Percentiles rank a stretch among this genome's conserved stretches.
These are phyloP conservation scores for Tetragonula carbonaria DNA, from an alignment of 2,888 invertebrate genomes.

Conservation along the genomic window DNA sequence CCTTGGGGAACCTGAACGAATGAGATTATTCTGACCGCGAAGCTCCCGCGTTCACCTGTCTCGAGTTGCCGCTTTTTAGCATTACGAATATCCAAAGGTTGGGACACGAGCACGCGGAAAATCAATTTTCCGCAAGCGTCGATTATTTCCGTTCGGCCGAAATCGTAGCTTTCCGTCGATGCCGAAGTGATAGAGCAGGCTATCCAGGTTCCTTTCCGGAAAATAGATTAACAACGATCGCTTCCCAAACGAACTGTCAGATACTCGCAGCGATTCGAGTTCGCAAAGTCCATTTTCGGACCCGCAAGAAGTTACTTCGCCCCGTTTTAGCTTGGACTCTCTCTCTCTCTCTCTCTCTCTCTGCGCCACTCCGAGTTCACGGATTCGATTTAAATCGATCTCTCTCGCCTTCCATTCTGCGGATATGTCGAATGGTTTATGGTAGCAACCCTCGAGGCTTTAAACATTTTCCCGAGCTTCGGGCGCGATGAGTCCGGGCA, in stretches of 20 bases:
- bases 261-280: slow-evolving; percentile 44
- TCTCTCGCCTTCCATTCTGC: not conserved
- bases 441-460: not conserved
- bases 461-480: slow-evolving; percentile 14
- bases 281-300: slow-evolving; percentile 40
- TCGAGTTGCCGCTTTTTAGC: slow-evolving; percentile 10
- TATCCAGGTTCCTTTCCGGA: not conserved
- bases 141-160: not conserved
- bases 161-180: not conserved
- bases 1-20: slow-evolving; percentile 11
- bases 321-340: slow-evolving; percentile 3
- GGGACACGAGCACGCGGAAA: not conserved
- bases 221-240: slow-evolving; percentile 29
- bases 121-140: not conserved
- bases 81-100: slow-evolving; percentile 36
- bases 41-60: not conserved
- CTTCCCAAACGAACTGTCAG: slow-evolving; percentile 21
- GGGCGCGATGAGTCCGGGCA: not conserved
- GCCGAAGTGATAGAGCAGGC: not conserved
- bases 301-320: slow-evolving; percentile 40
- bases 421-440: slow-evolving; percentile 24
- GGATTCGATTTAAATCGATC: slow-evolving; percentile 31
- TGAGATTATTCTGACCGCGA: slow-evolving; percentile 13
- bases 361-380: not conserved
- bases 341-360: not conserved